phyloP scores from a whole-genome alignment of 35 echinoderm and acorn worm species.

The Ophiothrix spiculata region DNA sequence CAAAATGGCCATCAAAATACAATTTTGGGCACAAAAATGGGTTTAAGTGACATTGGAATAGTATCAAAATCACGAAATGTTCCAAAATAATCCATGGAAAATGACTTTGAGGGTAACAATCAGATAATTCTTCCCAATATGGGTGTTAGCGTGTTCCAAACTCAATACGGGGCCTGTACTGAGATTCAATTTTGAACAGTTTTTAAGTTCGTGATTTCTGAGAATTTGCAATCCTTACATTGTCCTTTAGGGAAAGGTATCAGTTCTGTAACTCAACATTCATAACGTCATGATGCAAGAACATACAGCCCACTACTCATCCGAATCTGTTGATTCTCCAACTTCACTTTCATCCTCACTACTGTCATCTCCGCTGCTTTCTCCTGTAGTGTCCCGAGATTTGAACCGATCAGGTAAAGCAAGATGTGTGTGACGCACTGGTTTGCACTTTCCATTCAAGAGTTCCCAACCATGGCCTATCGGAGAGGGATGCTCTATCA shows the following conservation, averaged over 20 bases:
- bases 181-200: not conserved
- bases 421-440: not conserved
- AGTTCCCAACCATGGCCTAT: constrained; percentile 38
- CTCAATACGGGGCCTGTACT: not conserved
- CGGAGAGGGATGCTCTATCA: constrained; percentile 34
- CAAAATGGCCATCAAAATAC: too few relatives aligned
- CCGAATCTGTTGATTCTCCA: constrained; percentile 5
- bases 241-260: not conserved
- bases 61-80: too few relatives aligned
- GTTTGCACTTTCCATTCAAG: not conserved
- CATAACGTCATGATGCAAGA: too few relatives aligned
- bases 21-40: too few relatives aligned
- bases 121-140: too few relatives aligned
- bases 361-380: not conserved
- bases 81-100: too few relatives aligned
- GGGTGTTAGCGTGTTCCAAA: not conserved
- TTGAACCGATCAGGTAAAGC: not conserved
- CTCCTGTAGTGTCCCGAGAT: not conserved
- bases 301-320: not conserved
- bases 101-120: too few relatives aligned
- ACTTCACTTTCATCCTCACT: not conserved
- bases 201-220: not conserved
- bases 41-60: too few relatives aligned
- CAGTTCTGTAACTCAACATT: not conserved
- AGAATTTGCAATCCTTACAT: not conserved